Conservation (phyloP, 2,888 invertebrate species). For the Cheilosia grossa region DNA sequence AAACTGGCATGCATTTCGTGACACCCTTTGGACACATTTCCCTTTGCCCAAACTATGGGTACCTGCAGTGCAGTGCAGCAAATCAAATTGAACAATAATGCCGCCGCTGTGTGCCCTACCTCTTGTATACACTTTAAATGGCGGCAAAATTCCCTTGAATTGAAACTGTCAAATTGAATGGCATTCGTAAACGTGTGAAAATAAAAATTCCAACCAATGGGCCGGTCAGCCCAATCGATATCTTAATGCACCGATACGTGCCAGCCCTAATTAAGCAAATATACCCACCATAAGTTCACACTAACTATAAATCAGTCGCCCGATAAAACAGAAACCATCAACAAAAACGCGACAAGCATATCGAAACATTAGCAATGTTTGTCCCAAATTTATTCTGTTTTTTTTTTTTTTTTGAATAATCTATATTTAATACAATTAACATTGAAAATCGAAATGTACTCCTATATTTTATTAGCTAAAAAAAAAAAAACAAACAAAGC, state of each 20-base stretch:
- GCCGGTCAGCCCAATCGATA: not conserved
- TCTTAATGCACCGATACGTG: constrained; percentile 6
- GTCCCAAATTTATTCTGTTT: constrained; percentile 25
- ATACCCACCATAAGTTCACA: not conserved
- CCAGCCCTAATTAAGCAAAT: not conserved
- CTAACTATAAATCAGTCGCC: constrained; percentile 1
- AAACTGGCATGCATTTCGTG: too few relatives aligned
- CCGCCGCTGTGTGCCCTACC: too few relatives aligned
- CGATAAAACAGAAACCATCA: not conserved
- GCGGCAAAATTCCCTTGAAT: not conserved
- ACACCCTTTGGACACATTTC: too few relatives aligned
- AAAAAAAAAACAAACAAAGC: constrained; percentile 23
- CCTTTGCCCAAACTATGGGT: too few relatives aligned
- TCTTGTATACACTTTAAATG: too few relatives aligned
- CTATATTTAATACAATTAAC: constrained; percentile 53
- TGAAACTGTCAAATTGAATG: not conserved
- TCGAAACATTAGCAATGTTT: not conserved
- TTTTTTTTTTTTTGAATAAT: constrained; percentile 25
- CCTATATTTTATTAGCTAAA: constrained; percentile 20
- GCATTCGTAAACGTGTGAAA: not conserved
- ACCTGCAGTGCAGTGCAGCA: too few relatives aligned
- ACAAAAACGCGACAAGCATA: constrained; percentile 8
- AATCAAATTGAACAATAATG: too few relatives aligned
- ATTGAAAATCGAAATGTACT: constrained; percentile 49
- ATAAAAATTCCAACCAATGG: not conserved